Evolutionary conservation across 1,140 invertebrate species (phyloP).

Genomic region (Cryptotermes secundus): DNA sequence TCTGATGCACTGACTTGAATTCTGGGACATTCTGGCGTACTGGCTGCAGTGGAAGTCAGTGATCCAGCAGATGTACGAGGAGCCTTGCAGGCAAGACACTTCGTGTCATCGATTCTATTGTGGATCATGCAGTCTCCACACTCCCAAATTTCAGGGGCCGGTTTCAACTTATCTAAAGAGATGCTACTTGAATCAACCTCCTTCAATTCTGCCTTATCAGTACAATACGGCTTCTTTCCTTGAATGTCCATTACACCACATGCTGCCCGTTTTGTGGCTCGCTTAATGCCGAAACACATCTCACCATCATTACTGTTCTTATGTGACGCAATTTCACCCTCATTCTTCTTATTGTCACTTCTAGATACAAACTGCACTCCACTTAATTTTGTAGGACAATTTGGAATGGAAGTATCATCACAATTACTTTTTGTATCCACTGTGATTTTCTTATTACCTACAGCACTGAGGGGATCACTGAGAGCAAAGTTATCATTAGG

Average conservation of each 20-base stretch:
- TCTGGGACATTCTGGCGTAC: constrained; percentile 46
- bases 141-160: constrained; percentile 59
- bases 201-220: background rate
- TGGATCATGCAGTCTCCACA: constrained; percentile 64
- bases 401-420: background rate
- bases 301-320: background rate
- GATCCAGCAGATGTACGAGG: constrained; percentile 46
- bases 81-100: constrained; percentile 65
- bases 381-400: background rate
- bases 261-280: background rate
- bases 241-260: background rate
- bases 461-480: background rate
- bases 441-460: background rate
- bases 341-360: background rate
- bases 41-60: background rate
- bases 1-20: constrained; percentile 55
- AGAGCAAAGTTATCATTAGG: background rate
- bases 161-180: constrained; percentile 51
- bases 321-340: background rate
- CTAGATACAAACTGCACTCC: background rate
- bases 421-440: background rate
- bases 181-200: background rate
- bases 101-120: constrained; percentile 57
- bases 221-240: background rate
- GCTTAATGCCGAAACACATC: background rate